Evolutionary conservation across 2,113 vertebrate genomes (phyloP).

Genomic region (Poeciliopsis occidentalis): DNA sequence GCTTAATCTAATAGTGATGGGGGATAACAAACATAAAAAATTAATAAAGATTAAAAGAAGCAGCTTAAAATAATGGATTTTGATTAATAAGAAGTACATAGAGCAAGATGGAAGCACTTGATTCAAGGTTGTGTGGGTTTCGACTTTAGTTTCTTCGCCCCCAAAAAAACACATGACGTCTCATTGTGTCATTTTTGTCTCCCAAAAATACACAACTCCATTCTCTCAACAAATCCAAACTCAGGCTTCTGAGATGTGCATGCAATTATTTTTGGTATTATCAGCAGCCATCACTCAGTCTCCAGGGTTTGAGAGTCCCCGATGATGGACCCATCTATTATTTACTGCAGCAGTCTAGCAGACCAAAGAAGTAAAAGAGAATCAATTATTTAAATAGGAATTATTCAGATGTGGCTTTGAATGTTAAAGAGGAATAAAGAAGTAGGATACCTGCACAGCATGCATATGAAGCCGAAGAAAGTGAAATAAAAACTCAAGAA

Average conservation of each 20-base stretch:
- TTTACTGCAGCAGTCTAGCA: slow-evolving; percentile 67
- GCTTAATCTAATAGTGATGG: too few species aligned
- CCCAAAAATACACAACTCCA: neutral
- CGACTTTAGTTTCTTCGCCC: too few species aligned
- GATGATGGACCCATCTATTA: slow-evolving; percentile 78
- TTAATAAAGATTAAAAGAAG: too few species aligned
- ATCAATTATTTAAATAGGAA: slow-evolving; percentile 79
- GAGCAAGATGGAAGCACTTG: too few species aligned
- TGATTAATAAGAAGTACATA: too few species aligned
- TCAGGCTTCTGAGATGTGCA: neutral
- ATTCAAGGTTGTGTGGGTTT: neutral
- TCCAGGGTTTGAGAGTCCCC: slow-evolving; percentile 49
- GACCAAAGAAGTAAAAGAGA: slow-evolving; percentile 41
- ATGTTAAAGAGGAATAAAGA: slow-evolving; percentile 57
- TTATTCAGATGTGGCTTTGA: slow-evolving; percentile 67
- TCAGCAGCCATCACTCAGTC: slow-evolving; percentile 54
- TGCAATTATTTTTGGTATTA: slow-evolving; percentile 29
- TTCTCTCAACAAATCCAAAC: neutral
- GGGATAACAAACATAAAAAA: too few species aligned
- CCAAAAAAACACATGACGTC: too few species aligned
- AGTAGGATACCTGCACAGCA: slow-evolving; percentile 2
- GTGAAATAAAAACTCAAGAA: neutral
- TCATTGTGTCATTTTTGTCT: neutral
- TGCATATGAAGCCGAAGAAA: neutral
- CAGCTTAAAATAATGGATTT: too few species aligned